A percentile compares a stretch with the other conserved stretches of the same genome.
Evolutionary conservation across 2,113 vertebrate genomes (phyloP).

Genomic region (Ceyx margarethae): DNA sequence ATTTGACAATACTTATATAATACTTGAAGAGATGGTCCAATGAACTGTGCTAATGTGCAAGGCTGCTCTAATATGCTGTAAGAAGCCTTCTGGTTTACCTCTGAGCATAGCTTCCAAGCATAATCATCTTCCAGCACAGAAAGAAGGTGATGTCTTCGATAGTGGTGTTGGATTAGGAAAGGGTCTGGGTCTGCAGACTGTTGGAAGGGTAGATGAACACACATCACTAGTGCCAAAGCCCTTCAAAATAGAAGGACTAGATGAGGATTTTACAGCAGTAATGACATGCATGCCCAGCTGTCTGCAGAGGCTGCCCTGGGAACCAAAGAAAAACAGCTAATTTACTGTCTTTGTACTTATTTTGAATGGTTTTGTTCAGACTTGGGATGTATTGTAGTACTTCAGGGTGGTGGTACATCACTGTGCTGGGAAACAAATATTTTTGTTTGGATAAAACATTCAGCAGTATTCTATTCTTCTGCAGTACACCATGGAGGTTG

Average conservation of each 20-base stretch:
- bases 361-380: background rate
- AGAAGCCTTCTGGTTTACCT: background rate
- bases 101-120: background rate
- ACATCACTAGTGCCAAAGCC: background rate
- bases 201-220: background rate
- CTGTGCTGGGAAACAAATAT: background rate
- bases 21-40: background rate
- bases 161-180: background rate
- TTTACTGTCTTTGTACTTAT: conserved; percentile 6
- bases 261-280: background rate
- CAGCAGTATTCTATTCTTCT: background rate
- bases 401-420: background rate
- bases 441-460: background rate
- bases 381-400: background rate
- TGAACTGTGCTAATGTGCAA: background rate
- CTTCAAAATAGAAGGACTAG: background rate
- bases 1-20: background rate
- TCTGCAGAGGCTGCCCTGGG: conserved; percentile 12
- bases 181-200: background rate
- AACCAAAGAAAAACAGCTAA: background rate
- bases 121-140: background rate
- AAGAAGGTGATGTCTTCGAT: background rate
- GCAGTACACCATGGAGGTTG: background rate
- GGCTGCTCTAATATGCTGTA: background rate
- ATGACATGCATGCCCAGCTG: conserved; percentile 20